Evolutionary conservation across 1,140 invertebrate genomes (phyloP).

Genomic region (Drosophila paulistorum): DNA sequence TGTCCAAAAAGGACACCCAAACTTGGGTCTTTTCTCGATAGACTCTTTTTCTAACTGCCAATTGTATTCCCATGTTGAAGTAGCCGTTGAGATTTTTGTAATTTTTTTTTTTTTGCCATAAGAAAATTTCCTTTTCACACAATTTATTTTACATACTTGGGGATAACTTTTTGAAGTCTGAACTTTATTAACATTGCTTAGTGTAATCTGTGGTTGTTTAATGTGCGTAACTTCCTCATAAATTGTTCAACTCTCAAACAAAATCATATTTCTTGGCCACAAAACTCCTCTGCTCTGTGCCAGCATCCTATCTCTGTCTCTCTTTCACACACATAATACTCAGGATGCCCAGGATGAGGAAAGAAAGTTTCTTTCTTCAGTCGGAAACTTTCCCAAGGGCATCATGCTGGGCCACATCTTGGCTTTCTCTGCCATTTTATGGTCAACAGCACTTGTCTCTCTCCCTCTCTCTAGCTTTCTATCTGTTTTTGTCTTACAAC

Average conservation of each 20-base stretch:
- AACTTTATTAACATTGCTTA: slow-evolving; percentile 43
- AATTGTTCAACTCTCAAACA: slow-evolving; percentile 20
- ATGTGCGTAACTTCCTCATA: slow-evolving; percentile 53
- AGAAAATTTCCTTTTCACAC: slow-evolving; percentile 4
- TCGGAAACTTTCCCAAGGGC: slow-evolving; percentile 58
- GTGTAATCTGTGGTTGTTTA: slow-evolving; percentile 63
- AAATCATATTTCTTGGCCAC: slow-evolving; percentile 59
- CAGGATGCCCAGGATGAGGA: not conserved
- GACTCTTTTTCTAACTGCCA: no score
- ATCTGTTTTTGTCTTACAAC: slow-evolving; percentile 31
- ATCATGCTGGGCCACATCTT: slow-evolving; percentile 68
- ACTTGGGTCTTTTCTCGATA: no score
- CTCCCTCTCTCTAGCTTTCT: slow-evolving; percentile 7
- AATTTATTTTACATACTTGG: slow-evolving; percentile 11
- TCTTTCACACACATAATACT: slow-evolving; percentile 37
- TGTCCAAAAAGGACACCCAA: no score
- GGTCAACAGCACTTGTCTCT: slow-evolving; percentile 36
- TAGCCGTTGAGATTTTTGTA: not conserved
- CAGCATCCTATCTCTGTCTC: not conserved
- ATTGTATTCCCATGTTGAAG: not conserved
- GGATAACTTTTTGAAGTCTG: slow-evolving; percentile 5
- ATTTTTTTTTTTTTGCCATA: not conserved
- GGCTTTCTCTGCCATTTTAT: slow-evolving; percentile 53
- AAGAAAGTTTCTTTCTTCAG: slow-evolving; percentile 37
- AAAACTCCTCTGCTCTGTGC: slow-evolving; percentile 25